Conservation (phyloP, 2,797 vertebrate genomes). For the Ctenopoma kingsleyae region DNA sequence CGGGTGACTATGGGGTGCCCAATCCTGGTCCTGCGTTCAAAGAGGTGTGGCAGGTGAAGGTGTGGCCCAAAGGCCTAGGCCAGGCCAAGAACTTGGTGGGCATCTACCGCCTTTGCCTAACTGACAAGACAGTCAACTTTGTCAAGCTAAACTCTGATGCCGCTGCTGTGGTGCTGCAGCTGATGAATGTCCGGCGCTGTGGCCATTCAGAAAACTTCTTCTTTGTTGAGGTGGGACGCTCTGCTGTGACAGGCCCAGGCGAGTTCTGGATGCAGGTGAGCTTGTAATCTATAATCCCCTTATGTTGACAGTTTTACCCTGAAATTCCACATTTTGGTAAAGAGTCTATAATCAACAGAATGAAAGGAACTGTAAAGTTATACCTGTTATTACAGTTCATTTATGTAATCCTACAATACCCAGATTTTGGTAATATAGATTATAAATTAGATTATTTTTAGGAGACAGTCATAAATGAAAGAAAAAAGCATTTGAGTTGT, state of each 20-base stretch:
- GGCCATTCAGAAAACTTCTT: slow-evolving; percentile 91
- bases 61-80: slow-evolving; percentile 88
- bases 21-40: slow-evolving; percentile 87
- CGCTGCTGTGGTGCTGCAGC: slow-evolving; percentile 86
- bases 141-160: slow-evolving; percentile 88
- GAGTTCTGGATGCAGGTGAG: slow-evolving; percentile 89
- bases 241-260: slow-evolving; percentile 85
- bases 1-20: slow-evolving; percentile 80
- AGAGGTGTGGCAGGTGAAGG: slow-evolving; percentile 91
- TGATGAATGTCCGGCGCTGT: slow-evolving; percentile 89
- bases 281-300: slow-evolving; percentile 25
- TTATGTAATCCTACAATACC: slow-evolving; percentile 5
- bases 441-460: slow-evolving; percentile 4
- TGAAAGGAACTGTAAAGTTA: slow-evolving; percentile 18
- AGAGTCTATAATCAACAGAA: slow-evolving; percentile 34
- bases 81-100: slow-evolving; percentile 87
- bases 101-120: slow-evolving; percentile 87
- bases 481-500: neutral
- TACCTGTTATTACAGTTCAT: neutral
- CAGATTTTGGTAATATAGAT: neutral
- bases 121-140: slow-evolving; percentile 88
- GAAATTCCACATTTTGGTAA: slow-evolving; percentile 1
- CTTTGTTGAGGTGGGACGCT: slow-evolving; percentile 90
- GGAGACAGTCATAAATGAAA: neutral
- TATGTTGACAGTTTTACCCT: slow-evolving; percentile 21